Evolutionary conservation across 2,113 vertebrate species (phyloP).

Genomic region (human): GRCh38 chr20:44152501-44153000

Average conservation of each 20-base stretch:
- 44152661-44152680: background rate
- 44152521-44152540: background rate
- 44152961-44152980: background rate
- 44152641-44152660: background rate
- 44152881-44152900: background rate
- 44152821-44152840: background rate
- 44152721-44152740: background rate
- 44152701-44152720: background rate
- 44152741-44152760: background rate
- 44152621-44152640: background rate
- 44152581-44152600: background rate
- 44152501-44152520: no score
- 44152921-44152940: background rate
- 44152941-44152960: background rate
- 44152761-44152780: background rate
- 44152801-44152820: background rate
- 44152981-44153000: background rate
- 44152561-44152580: background rate
- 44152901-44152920: background rate
- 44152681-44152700: background rate
- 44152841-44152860: background rate
- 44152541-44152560: background rate
- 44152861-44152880: background rate
- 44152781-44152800: background rate
- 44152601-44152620: background rate